Evolutionary conservation across 2,113 vertebrate species (phyloP).

Genomic region (Todiramphus saurophagus): DNA sequence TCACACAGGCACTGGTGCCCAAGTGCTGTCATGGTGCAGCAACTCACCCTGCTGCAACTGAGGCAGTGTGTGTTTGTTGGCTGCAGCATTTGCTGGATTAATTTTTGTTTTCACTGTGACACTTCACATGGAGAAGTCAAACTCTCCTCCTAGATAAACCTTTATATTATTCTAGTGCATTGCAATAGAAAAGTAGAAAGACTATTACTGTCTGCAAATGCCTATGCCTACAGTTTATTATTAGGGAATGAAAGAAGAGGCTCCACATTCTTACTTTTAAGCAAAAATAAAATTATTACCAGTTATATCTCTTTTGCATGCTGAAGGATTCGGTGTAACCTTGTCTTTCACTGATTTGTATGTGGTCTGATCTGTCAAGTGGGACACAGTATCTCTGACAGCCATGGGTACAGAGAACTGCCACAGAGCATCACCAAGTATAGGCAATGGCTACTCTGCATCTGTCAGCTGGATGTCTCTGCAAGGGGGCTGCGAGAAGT

Average conservation of each 20-base stretch:
- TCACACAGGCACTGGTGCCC: not conserved
- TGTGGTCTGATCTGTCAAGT: not conserved
- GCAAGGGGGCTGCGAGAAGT: not conserved
- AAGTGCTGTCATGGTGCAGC: not conserved
- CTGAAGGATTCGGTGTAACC: not conserved
- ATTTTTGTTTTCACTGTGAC: not conserved
- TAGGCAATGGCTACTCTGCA: not conserved
- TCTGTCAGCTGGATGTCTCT: not conserved
- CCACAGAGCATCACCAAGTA: not conserved
- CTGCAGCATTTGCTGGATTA: not conserved
- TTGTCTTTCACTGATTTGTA: not conserved
- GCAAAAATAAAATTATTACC: not conserved
- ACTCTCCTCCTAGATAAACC: not conserved
- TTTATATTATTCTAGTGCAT: not conserved
- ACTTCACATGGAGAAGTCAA: not conserved
- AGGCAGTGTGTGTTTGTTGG: not conserved
- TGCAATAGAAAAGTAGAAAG: not conserved
- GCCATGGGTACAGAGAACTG: not conserved
- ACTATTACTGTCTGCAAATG: not conserved
- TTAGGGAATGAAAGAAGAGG: not conserved
- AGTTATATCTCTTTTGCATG: not conserved
- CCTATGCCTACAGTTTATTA: not conserved
- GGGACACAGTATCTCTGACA: not conserved
- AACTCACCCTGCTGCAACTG: not conserved
- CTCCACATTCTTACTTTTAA: not conserved